Evolutionary conservation across 1,140 invertebrate genomes (phyloP).

Genomic region (Ectropis grisescens): DNA sequence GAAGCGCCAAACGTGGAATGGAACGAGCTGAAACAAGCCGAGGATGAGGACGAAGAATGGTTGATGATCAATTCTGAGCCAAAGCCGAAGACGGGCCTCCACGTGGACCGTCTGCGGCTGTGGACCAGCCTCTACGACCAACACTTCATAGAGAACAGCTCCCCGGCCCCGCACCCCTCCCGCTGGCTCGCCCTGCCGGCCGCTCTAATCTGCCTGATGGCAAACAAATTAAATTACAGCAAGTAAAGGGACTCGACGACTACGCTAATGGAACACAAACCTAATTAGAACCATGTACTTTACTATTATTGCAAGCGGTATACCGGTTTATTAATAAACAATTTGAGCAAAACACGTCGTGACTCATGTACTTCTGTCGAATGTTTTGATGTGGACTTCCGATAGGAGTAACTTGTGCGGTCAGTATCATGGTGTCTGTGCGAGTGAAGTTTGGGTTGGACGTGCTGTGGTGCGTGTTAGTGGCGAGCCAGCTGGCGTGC

Average conservation of each 20-base stretch:
- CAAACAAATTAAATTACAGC: too few relatives aligned
- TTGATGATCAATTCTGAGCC: slow-evolving; percentile 21
- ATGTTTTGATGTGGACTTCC: too few relatives aligned
- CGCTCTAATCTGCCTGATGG: slow-evolving; percentile 1
- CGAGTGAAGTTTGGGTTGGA: too few relatives aligned
- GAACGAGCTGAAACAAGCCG: slow-evolving; percentile 13
- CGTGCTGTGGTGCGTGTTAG: not conserved
- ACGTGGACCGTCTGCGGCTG: slow-evolving; percentile 23
- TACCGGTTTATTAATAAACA: slow-evolving; percentile 4
- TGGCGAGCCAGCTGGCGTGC: slow-evolving; percentile 12
- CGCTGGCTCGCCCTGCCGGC: slow-evolving; percentile 4
- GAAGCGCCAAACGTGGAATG: slow-evolving; percentile 17
- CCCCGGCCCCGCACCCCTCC: not conserved
- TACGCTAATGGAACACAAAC: too few relatives aligned
- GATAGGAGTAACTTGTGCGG: too few relatives aligned
- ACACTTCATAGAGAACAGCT: slow-evolving; percentile 35
- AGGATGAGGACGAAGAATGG: slow-evolving; percentile 21
- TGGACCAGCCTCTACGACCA: slow-evolving; percentile 39
- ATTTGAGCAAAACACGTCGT: too few relatives aligned
- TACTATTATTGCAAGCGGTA: slow-evolving; percentile 11
- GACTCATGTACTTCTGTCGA: too few relatives aligned
- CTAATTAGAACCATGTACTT: not conserved
- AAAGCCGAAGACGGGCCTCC: slow-evolving; percentile 17
- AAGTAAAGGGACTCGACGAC: too few relatives aligned
- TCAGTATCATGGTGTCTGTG: too few relatives aligned